These are phyloP conservation scores for Neoitamus cyanurus DNA, from an alignment of 2,888 invertebrate genomes.

Conservation along the genomic window DNA sequence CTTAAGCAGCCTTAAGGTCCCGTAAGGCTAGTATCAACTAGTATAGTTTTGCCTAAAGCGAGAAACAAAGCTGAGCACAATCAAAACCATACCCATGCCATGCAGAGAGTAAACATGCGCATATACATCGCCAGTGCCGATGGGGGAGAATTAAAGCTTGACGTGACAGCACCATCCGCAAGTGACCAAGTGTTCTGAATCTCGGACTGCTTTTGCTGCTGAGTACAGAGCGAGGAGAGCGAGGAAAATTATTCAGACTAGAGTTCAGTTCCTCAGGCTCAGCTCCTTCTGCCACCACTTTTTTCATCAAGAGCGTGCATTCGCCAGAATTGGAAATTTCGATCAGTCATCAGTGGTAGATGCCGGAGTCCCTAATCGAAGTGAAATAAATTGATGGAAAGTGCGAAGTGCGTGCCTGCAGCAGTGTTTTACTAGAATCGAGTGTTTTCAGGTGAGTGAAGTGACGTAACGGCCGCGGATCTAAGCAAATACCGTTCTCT, in stretches of 20 bases:
- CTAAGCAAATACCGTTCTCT: not conserved
- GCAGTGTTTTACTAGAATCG: not conserved
- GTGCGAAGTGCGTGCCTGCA: not conserved
- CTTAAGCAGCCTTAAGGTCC: no score
- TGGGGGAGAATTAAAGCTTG: not conserved
- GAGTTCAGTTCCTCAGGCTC: constrained; percentile 33
- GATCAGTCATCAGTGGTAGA: not conserved
- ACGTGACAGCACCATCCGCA: not conserved
- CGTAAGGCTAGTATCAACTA: no score
- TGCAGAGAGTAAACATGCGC: no score
- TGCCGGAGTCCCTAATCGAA: not conserved
- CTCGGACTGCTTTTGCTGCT: not conserved
- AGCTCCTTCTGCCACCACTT: no score
- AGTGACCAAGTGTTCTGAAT: not conserved
- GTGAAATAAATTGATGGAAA: not conserved
- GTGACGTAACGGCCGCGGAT: constrained; percentile 42
- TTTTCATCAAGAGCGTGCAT: not conserved
- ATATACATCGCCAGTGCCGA: no score
- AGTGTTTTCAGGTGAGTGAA: constrained; percentile 44
- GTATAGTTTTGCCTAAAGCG: no score
- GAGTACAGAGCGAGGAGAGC: not conserved
- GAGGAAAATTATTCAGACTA: constrained; percentile 2
- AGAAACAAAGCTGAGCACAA: no score
- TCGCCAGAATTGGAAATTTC: not conserved
- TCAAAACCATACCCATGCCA: no score